Percentiles rank a stretch among this genome's conserved stretches.
These are phyloP conservation scores for Zaprionus lineosus DNA, from an alignment of 2,888 invertebrate genomes.

Conservation along the genomic window DNA sequence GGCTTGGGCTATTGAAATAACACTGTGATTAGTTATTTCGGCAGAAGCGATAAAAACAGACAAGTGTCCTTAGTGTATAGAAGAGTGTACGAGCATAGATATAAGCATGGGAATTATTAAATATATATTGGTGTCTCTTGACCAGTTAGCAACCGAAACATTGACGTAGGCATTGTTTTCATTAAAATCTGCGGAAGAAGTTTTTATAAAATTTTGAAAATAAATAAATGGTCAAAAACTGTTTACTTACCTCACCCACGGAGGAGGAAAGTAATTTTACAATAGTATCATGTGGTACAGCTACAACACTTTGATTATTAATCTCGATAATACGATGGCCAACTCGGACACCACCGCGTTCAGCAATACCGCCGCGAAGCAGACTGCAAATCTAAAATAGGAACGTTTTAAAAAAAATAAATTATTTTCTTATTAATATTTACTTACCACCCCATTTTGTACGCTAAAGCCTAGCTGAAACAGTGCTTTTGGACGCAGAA, in stretches of 20 bases:
- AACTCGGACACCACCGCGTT: constrained; percentile 98
- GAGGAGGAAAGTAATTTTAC: constrained; percentile 99
- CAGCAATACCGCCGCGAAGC: constrained; percentile 98
- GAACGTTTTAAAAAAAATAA: not conserved
- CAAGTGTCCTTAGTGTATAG: constrained; percentile 21
- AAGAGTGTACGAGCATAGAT: constrained; percentile 40
- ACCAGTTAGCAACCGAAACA: constrained; percentile 99
- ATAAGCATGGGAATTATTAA: constrained; percentile 83
- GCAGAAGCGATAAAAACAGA: constrained; percentile 13
- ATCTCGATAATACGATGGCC: constrained; percentile 99
- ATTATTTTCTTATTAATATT: too few relatives aligned
- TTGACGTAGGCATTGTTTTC: constrained; percentile 99
- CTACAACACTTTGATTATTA: constrained; percentile 99
- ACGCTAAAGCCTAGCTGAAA: constrained; percentile 99
- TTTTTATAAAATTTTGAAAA: not conserved
- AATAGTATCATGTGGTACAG: constrained; percentile 99
- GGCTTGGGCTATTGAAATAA: too few relatives aligned
- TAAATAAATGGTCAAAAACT: not conserved
- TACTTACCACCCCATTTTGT: constrained; percentile 98
- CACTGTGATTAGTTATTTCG: too few relatives aligned
- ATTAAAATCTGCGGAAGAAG: constrained; percentile 94
- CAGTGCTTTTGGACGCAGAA: constrained; percentile 99
- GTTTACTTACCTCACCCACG: constrained; percentile 93
- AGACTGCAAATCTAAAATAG: constrained; percentile 95
- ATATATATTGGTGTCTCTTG: constrained; percentile 99